A percentile compares a stretch with the other conserved stretches of the same genome.
Conservation (phyloP, 2,797 vertebrate genomes). For the Sebastes iracundus region DNA sequence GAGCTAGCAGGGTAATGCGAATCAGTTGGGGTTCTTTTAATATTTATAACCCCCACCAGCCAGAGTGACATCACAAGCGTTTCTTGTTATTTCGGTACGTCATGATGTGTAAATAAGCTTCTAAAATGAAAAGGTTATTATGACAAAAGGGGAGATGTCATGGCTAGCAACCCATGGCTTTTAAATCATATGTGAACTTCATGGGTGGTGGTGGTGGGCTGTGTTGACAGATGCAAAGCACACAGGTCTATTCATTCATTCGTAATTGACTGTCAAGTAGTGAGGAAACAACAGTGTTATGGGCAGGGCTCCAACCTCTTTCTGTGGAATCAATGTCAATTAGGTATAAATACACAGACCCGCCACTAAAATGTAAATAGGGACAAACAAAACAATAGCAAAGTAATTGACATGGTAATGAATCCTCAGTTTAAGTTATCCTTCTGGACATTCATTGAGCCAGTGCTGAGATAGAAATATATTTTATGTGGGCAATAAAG, state of each 20-base stretch:
- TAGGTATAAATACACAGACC: slow-evolving; percentile 45
- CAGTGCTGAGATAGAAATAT: background rate
- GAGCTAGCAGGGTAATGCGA: slow-evolving; percentile 23
- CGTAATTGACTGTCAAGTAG: slow-evolving; percentile 64
- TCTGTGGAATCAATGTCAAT: slow-evolving; percentile 53
- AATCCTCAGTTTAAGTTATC: slow-evolving; percentile 38
- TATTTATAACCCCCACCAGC: slow-evolving; percentile 40
- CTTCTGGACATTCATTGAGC: slow-evolving; percentile 10
- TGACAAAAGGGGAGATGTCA: slow-evolving; percentile 27
- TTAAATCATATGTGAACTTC: slow-evolving; percentile 55
- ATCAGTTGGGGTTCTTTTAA: slow-evolving; percentile 50
- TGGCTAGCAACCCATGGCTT: slow-evolving; percentile 26
- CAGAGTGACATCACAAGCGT: slow-evolving; percentile 38
- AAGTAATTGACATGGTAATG: slow-evolving; percentile 50
- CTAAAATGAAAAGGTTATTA: slow-evolving; percentile 33
- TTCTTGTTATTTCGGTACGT: slow-evolving; percentile 44
- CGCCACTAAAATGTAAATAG: slow-evolving; percentile 42
- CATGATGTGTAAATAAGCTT: slow-evolving; percentile 49
- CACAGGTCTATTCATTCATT: slow-evolving; percentile 56
- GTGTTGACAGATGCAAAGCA: slow-evolving; percentile 44
- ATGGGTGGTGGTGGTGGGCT: slow-evolving; percentile 23
- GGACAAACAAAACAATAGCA: slow-evolving; percentile 39
- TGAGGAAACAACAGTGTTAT: slow-evolving; percentile 41
- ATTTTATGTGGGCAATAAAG: slow-evolving; percentile 41
- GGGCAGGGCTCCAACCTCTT: slow-evolving; percentile 33